These are phyloP conservation scores for Syngnathus rostellatus DNA, from an alignment of 2,797 vertebrate species.

Conservation along the genomic window DNA sequence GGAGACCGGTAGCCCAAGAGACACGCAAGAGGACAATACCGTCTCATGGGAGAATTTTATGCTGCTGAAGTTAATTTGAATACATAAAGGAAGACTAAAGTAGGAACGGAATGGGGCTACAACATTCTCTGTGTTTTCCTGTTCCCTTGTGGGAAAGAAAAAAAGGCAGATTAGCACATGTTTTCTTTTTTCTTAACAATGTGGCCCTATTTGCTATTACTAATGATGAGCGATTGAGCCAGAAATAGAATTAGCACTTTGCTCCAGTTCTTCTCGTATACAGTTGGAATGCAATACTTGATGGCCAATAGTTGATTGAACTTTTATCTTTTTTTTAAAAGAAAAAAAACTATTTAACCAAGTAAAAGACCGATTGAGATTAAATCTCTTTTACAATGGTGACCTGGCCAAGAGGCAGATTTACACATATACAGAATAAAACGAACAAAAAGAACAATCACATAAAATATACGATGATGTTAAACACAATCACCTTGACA, in stretches of 20 bases:
- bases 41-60: constrained; percentile 74
- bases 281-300: neutral
- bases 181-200: constrained; percentile 19
- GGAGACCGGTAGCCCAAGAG: constrained; percentile 71
- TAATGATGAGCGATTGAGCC: constrained; percentile 48
- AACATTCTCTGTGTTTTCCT: constrained; percentile 60
- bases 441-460: too few species aligned
- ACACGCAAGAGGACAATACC: constrained; percentile 70
- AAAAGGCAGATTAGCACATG: constrained; percentile 47
- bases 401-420: too few species aligned
- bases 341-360: too few species aligned
- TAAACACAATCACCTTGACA: too few species aligned
- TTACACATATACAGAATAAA: too few species aligned
- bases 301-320: too few species aligned
- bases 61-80: constrained; percentile 76
- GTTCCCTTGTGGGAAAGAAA: constrained; percentile 51
- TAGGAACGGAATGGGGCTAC: constrained; percentile 46
- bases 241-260: constrained; percentile 19
- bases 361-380: too few species aligned
- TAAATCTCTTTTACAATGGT: too few species aligned
- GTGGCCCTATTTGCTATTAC: constrained; percentile 44
- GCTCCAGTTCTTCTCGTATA: neutral
- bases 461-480: too few species aligned
- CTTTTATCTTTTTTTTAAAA: too few species aligned
- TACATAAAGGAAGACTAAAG: constrained; percentile 69